These are phyloP conservation scores for Phoenicopterus ruber DNA, from an alignment of 2,113 vertebrate species.

Conservation along the genomic window DNA sequence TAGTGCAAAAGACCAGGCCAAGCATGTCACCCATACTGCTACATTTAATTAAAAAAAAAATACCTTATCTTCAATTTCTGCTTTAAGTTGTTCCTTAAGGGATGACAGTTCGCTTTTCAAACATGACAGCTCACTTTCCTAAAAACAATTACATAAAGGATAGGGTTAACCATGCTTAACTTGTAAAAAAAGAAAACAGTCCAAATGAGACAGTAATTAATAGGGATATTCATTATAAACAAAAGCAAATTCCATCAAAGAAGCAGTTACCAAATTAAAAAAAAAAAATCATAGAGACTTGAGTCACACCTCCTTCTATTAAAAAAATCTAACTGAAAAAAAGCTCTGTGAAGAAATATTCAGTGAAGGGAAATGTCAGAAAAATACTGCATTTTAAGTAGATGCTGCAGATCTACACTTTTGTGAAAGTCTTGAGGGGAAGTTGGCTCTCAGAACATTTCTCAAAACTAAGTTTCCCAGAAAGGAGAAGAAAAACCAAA, in stretches of 20 bases:
- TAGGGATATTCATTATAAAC: not conserved
- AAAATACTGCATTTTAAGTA: not conserved
- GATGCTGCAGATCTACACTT: not conserved
- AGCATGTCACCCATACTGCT: not conserved
- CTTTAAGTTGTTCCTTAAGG: slow-evolving; percentile 78
- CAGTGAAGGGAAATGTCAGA: not conserved
- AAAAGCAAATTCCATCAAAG: not conserved
- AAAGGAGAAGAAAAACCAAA: not conserved
- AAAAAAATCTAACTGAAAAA: not conserved
- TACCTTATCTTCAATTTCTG: slow-evolving; percentile 79
- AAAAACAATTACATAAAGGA: slow-evolving; percentile 27
- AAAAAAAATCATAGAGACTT: not conserved
- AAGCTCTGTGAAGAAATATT: not conserved
- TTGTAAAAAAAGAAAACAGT: not conserved
- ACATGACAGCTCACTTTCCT: slow-evolving; percentile 80
- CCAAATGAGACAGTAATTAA: not conserved
- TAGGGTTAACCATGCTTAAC: not conserved
- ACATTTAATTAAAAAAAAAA: not conserved
- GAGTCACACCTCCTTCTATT: not conserved
- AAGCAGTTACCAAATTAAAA: not conserved
- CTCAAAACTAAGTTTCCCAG: not conserved
- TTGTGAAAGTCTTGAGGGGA: not conserved
- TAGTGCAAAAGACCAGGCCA: not conserved
- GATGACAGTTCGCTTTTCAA: slow-evolving; percentile 75
- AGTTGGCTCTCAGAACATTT: not conserved